Evolutionary conservation across 1,140 invertebrate genomes (phyloP).

Genomic region (Phocides pigmalion): DNA sequence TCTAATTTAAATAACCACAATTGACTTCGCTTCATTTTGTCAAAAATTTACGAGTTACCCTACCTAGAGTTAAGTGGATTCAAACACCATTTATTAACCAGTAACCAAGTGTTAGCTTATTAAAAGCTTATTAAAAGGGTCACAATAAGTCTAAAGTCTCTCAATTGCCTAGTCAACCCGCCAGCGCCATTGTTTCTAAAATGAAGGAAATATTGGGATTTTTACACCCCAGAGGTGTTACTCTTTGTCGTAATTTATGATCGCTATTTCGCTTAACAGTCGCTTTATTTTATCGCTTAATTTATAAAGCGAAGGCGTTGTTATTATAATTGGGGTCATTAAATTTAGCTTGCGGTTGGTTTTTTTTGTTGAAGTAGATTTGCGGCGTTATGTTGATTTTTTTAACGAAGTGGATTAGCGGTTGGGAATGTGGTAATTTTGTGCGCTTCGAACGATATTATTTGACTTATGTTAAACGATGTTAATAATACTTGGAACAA

Average conservation of each 20-base stretch:
- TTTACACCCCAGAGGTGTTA: slow-evolving; percentile 30
- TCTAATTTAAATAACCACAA: too few species aligned
- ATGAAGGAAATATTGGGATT: slow-evolving; percentile 39
- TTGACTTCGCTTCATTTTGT: too few species aligned
- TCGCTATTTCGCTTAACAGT: slow-evolving; percentile 47
- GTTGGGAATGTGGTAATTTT: not conserved
- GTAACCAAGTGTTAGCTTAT: not conserved
- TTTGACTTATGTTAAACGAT: not conserved
- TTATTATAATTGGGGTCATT: slow-evolving; percentile 55
- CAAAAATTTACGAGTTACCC: too few species aligned
- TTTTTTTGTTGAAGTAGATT: slow-evolving; percentile 32
- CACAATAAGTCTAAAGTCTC: not conserved
- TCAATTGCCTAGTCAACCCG: slow-evolving; percentile 12
- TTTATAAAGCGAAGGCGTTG: slow-evolving; percentile 47
- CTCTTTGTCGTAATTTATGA: slow-evolving; percentile 49
- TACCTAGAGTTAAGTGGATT: too few species aligned
- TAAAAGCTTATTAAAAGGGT: slow-evolving; percentile 1
- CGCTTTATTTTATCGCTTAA: slow-evolving; percentile 50
- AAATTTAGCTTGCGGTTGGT: slow-evolving; percentile 41
- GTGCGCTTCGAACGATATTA: not conserved
- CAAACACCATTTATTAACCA: too few species aligned
- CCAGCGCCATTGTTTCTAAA: slow-evolving; percentile 38
- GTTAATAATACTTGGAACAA: too few species aligned
- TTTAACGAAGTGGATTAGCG: not conserved
- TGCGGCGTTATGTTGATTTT: not conserved